phyloP scores from a whole-genome alignment of 2,888 invertebrate species.

The Parasteatoda lunata region DNA sequence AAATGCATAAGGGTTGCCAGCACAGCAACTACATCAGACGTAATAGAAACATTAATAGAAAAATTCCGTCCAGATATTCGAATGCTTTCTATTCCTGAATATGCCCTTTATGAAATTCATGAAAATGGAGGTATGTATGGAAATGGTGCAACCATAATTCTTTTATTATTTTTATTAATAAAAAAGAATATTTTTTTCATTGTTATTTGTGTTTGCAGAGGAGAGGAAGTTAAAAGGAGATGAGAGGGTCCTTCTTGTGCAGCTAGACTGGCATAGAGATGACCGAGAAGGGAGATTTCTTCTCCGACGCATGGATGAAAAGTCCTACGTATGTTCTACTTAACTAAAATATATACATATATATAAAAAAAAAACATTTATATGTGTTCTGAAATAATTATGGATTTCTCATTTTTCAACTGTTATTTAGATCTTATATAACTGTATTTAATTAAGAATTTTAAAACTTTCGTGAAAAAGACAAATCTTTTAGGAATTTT shows the following conservation, averaged over 20 bases:
- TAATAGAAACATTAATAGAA: constrained; percentile 97
- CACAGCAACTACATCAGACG: constrained; percentile 95
- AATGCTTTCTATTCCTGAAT: constrained; percentile 84
- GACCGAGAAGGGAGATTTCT: constrained; percentile 98
- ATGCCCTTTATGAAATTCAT: constrained; percentile 83
- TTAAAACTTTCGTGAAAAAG: too few relatives aligned
- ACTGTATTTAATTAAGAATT: too few relatives aligned
- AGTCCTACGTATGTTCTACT: constrained; percentile 77
- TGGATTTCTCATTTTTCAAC: too few relatives aligned
- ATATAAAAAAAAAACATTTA: too few relatives aligned
- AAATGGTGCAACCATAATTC: not conserved
- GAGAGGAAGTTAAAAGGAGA: constrained; percentile 91
- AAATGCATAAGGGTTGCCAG: constrained; percentile 99
- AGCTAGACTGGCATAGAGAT: constrained; percentile 99
- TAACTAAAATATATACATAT: too few relatives aligned
- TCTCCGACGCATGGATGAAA: constrained; percentile 90
- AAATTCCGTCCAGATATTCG: constrained; percentile 99
- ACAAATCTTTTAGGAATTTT: too few relatives aligned
- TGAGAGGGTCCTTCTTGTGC: constrained; percentile 96
- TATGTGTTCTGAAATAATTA: too few relatives aligned
- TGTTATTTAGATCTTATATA: too few relatives aligned
- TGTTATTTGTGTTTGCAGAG: constrained; percentile 77
- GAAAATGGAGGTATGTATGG: constrained; percentile 81
- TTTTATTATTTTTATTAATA: not conserved
- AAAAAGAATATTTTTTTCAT: not conserved